Evolutionary conservation across 2,113 vertebrate species (phyloP).

Genomic region (Callipepla californica): DNA sequence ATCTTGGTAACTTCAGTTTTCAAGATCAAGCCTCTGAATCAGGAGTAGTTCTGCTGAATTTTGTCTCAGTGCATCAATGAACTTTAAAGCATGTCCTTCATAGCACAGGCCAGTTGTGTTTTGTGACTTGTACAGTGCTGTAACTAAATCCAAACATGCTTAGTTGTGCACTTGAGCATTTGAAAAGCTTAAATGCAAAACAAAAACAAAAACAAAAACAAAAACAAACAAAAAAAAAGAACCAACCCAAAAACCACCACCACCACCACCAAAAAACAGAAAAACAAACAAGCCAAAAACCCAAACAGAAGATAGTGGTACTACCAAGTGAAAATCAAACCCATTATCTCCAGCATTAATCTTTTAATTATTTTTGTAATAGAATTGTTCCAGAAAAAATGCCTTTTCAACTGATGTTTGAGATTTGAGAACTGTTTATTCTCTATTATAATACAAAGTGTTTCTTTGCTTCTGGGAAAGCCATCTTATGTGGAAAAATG

Average conservation of each 20-base stretch:
- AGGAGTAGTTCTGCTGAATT: background rate
- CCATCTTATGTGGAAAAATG: background rate
- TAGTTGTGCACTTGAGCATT: background rate
- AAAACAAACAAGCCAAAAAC: no score
- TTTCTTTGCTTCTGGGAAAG: background rate
- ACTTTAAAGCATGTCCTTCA: fast-evolving
- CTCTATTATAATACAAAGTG: background rate
- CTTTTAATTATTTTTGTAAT: background rate
- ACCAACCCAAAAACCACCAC: no score
- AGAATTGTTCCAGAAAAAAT: background rate
- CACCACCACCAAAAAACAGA: background rate
- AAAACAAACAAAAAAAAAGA: no score
- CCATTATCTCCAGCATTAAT: background rate
- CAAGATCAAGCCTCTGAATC: background rate
- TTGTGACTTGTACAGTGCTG: background rate
- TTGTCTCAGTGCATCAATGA: background rate
- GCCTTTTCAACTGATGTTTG: background rate
- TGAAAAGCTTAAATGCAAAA: background rate
- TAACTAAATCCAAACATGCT: background rate
- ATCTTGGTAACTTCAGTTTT: background rate
- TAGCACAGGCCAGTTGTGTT: background rate
- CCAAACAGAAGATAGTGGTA: background rate
- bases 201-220: background rate
- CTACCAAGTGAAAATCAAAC: background rate
- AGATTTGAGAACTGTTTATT: background rate